Evolutionary conservation across 2,113 vertebrate species (phyloP).

Genomic region (Archilochus colubris): DNA sequence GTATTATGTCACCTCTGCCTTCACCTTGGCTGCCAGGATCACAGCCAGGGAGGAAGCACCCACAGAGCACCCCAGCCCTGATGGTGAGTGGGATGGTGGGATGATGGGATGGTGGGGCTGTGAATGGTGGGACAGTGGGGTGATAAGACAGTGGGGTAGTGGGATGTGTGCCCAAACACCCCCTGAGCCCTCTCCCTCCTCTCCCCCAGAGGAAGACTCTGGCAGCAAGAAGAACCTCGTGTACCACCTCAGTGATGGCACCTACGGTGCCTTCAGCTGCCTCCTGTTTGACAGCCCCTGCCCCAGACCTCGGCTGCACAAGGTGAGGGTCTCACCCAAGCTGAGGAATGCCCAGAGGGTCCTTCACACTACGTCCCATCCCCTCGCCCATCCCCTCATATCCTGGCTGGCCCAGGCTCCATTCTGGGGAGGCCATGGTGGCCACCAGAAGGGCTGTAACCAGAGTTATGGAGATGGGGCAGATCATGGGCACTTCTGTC

Average conservation of each 20-base stretch:
- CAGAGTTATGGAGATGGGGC: fast-evolving
- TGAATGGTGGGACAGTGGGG: background rate
- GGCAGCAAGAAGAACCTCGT: constrained; percentile 63
- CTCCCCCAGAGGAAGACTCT: constrained; percentile 63
- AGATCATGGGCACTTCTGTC: fast-evolving
- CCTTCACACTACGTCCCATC: fast-evolving
- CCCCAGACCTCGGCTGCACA: constrained; percentile 70
- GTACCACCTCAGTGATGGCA: constrained; percentile 75
- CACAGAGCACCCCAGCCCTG: constrained; percentile 46
- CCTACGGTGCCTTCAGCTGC: constrained; percentile 78
- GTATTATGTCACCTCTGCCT: constrained; percentile 79
- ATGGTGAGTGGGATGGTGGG: constrained; percentile 30
- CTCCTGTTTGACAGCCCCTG: constrained; percentile 78
- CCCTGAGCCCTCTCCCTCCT: background rate
- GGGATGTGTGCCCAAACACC: background rate
- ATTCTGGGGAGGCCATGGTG: fast-evolving
- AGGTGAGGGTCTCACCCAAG: constrained; percentile 34
- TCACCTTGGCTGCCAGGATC: constrained; percentile 78
- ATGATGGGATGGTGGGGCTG: fast-evolving
- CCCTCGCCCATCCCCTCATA: fast-evolving
- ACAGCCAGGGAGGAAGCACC: constrained; percentile 70
- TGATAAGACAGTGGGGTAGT: too few species aligned
- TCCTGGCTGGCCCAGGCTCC: background rate
- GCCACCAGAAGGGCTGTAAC: background rate
- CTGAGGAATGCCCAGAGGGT: fast-evolving